Percentiles rank a stretch among this genome's conserved stretches.
These are phyloP conservation scores for Glaucopsyche alexis DNA, from an alignment of 2,888 invertebrate genomes.

Conservation along the genomic window DNA sequence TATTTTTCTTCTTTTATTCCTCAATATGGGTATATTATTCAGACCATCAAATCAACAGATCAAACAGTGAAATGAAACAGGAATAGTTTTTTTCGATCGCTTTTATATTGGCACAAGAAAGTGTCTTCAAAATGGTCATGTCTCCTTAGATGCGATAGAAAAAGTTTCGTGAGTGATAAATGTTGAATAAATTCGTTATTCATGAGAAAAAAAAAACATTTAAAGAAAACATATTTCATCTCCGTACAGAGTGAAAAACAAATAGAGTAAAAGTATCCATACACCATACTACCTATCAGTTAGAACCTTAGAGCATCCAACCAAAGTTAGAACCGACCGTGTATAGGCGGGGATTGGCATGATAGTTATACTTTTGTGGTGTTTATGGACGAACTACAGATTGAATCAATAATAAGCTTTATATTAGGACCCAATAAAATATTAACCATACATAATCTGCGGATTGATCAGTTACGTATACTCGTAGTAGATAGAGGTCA, in stretches of 20 bases:
- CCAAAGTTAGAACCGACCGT: too few species aligned
- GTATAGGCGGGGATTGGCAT: too few species aligned
- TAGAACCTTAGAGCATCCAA: too few species aligned
- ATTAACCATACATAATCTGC: too few species aligned
- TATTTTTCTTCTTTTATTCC: background rate
- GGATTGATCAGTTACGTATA: too few species aligned
- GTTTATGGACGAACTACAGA: too few species aligned
- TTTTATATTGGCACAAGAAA: background rate
- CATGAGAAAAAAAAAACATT: background rate
- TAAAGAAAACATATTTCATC: background rate
- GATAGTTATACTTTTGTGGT: too few species aligned
- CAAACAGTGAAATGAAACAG: conserved; percentile 16
- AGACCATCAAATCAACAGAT: background rate
- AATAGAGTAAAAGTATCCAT: background rate
- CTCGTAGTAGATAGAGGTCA: too few species aligned
- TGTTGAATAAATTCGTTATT: background rate
- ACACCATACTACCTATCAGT: too few species aligned
- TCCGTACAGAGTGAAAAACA: background rate
- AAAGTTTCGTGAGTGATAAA: background rate
- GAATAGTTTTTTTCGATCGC: background rate
- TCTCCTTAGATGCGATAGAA: background rate
- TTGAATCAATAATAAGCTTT: too few species aligned
- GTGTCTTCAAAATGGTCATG: background rate
- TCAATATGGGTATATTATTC: background rate
- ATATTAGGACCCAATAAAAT: too few species aligned